Evolutionary conservation across 2,888 invertebrate species (phyloP).

Genomic region (Clunio marinus): DNA sequence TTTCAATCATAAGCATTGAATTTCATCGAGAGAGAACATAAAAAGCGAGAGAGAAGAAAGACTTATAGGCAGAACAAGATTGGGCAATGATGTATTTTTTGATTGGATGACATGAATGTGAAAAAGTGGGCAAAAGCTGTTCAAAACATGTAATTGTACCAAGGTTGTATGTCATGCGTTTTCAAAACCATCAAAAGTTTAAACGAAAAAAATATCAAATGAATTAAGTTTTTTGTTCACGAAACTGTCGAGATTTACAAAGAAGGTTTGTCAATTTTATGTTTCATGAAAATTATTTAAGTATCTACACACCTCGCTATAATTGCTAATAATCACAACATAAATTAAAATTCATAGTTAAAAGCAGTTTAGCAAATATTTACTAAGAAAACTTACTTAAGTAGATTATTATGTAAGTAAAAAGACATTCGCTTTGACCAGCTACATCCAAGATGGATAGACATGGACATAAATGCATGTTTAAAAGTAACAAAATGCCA

Average conservation of each 20-base stretch:
- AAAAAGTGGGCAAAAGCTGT: background rate
- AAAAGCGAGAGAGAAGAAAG: no score
- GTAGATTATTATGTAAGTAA: no score
- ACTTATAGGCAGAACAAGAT: background rate
- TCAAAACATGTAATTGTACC: slow-evolving; percentile 1
- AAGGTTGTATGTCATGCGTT: slow-evolving; percentile 34
- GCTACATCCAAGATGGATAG: background rate
- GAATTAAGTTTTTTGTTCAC: slow-evolving; percentile 14
- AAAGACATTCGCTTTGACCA: no score
- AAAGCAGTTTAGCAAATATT: no score
- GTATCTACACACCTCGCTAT: no score
- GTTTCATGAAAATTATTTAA: no score
- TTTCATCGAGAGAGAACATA: background rate
- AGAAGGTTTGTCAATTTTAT: no score
- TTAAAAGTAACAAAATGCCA: slow-evolving; percentile 3
- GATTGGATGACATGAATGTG: slow-evolving; percentile 1
- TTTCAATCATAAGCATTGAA: background rate
- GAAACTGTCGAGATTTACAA: background rate
- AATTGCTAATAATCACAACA: no score
- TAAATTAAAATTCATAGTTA: no score
- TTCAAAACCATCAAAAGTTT: background rate
- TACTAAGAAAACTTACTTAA: no score
- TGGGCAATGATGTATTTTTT: background rate
- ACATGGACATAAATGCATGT: background rate
- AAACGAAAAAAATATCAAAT: background rate